phyloP scores from a whole-genome alignment of 2,113 vertebrate species.

The Podilymbus podiceps region DNA sequence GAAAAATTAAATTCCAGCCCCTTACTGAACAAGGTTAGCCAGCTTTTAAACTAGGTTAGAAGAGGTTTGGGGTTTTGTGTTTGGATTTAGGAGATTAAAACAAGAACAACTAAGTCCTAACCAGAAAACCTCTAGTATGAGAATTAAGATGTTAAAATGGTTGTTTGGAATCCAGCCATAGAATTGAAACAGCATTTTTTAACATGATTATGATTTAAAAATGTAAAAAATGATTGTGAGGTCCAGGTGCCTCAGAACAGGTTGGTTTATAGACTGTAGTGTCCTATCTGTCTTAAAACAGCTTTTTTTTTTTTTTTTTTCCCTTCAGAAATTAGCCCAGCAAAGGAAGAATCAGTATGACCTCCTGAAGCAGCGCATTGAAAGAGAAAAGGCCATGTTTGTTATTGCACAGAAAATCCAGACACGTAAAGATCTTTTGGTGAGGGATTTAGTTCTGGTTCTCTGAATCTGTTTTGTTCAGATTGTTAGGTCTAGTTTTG shows the following conservation, averaged over 20 bases:
- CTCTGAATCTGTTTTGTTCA: background rate
- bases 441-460: constrained; percentile 64
- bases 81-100: background rate
- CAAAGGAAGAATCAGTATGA: constrained; percentile 84
- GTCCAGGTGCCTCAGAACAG: background rate
- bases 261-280: background rate
- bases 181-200: background rate
- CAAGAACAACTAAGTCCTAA: background rate
- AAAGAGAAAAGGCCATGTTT: constrained; percentile 91
- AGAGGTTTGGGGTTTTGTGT: background rate
- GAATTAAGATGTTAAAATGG: background rate
- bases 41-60: background rate
- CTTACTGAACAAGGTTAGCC: background rate
- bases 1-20: background rate
- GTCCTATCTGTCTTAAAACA: background rate
- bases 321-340: constrained; percentile 78
- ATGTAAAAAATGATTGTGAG: background rate
- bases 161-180: background rate
- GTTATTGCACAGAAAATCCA: constrained; percentile 94
- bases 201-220: background rate
- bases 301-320: background rate
- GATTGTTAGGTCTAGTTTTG: background rate
- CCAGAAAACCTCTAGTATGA: background rate
- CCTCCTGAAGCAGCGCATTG: constrained; percentile 89
- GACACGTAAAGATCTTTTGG: constrained; percentile 90